Evolutionary conservation across 2,888 invertebrate species (phyloP).

Genomic region (Smittia aterrima): DNA sequence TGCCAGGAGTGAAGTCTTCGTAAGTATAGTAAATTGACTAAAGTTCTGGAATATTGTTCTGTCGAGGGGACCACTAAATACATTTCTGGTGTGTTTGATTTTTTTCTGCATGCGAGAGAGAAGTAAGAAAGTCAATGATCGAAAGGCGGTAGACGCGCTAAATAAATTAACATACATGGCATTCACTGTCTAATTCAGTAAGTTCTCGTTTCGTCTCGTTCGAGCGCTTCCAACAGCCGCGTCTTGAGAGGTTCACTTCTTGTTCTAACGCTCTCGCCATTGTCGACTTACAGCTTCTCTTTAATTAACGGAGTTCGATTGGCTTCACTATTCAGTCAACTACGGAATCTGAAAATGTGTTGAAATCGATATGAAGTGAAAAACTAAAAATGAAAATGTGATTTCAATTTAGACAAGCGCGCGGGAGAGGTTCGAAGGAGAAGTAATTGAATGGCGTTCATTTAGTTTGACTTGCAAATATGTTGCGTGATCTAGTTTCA

Average conservation of each 20-base stretch:
- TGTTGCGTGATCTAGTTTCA: not conserved
- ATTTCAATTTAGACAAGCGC: not conserved
- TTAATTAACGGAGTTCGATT: not conserved
- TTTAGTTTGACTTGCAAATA: not conserved
- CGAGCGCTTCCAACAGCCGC: slow-evolving; percentile 62
- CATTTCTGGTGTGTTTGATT: not conserved
- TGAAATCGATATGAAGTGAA: no score
- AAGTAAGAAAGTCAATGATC: slow-evolving; percentile 2
- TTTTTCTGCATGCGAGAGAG: not conserved
- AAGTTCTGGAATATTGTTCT: slow-evolving; percentile 4
- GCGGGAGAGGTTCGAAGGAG: not conserved
- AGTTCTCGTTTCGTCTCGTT: not conserved
- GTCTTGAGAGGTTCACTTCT: slow-evolving; percentile 67
- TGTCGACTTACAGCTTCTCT: not conserved
- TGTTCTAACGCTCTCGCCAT: slow-evolving; percentile 58
- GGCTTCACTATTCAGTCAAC: not conserved
- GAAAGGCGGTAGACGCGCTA: not conserved
- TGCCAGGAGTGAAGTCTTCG: slow-evolving; percentile 6
- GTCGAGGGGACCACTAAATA: not conserved
- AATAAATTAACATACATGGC: not conserved
- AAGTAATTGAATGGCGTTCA: not conserved
- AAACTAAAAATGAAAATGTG: not conserved
- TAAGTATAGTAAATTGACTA: slow-evolving; percentile 15
- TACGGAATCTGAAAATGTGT: not conserved
- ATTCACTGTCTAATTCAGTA: not conserved